phyloP scores from a whole-genome alignment of 2,113 vertebrate genomes.

The Sturnira hondurensis region DNA sequence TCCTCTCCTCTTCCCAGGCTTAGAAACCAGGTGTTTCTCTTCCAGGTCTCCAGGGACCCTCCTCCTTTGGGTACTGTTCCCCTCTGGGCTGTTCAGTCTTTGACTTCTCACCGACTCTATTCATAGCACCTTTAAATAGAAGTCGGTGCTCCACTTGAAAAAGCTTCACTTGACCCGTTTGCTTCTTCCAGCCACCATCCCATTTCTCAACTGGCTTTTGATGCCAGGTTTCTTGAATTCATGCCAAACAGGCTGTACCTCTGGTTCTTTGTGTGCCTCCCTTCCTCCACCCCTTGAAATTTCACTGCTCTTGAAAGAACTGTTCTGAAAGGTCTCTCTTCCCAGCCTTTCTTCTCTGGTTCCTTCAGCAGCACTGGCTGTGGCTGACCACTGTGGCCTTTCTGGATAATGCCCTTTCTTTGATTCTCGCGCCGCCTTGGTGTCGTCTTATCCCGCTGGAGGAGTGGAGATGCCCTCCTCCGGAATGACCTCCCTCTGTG shows the following conservation, averaged over 20 bases:
- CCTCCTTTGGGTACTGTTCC: neutral
- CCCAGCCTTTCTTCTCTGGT: neutral
- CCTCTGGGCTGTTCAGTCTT: neutral
- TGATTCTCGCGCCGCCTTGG: neutral
- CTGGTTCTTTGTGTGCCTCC: neutral
- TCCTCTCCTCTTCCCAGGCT: neutral
- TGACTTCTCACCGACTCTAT: neutral
- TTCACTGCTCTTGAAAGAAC: neutral
- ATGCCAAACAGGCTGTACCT: neutral
- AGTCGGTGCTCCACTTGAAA: constrained; percentile 28
- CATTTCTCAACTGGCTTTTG: constrained; percentile 24
- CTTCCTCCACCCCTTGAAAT: neutral
- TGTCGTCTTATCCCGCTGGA: neutral
- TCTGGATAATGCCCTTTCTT: neutral
- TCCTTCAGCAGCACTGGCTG: neutral
- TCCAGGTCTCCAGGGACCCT: neutral
- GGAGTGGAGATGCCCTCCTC: neutral
- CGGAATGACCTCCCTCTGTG: neutral
- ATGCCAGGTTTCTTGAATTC: constrained; percentile 44
- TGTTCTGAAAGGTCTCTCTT: neutral
- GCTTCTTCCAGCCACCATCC: neutral
- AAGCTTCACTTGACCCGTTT: constrained; percentile 40
- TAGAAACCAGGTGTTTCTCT: neutral
- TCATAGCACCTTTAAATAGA: constrained; percentile 39
- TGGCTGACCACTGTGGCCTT: neutral